Base-by-base conservation (phyloP, 2,888 invertebrate genomes). In the Aspidiotus rigidus region DNA sequence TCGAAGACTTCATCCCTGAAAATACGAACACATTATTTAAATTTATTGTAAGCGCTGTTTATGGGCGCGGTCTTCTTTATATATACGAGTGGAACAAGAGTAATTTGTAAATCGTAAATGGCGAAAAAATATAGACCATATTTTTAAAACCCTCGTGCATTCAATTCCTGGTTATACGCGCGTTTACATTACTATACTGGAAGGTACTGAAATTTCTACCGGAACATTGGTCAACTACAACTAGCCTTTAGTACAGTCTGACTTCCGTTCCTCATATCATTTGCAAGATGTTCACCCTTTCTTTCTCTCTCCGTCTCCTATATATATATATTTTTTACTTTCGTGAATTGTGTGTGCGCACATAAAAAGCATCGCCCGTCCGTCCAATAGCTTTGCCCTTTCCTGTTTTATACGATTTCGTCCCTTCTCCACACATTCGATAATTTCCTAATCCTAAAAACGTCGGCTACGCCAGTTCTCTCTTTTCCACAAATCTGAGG, bases 261-360 rank as follows among this genome's bases (percentile, higher is more conserved):
- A 66, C 66, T 66, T 66, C 66, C 66, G 66, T 44, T 66, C 57
- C 66, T 66, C 66, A 56, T 66, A 66, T 66, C 66, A 66, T 66
- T 57, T 44, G 56, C 44, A 40, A 42, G 28, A 28, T 66, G 39
- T 39, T 57, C 42, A 62, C 62, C 39, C 40, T 59, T 39, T 44
- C 62, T 66, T 57, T 55, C 55, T 56, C 64, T 59, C 9, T 17
- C 28, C 39, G 59, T 28, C 56, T 17, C 28, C 28, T 28, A 9
- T 17, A 9, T 17, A 9, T 17, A 15, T 8, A 1, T n/a, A 6
- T 28, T 28, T 28, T 28, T 28, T 59, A 13, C 39, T 28, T 39
- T 49, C 28, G 9, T 59, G 59, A 39, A 59, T 39, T 59, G 17
- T 59, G 39, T 59, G 59, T 55, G 56, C 66, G 66, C 42, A 56